These are phyloP conservation scores for Poecilia velifera DNA, from an alignment of 2,797 vertebrate genomes.

Conservation along the genomic window DNA sequence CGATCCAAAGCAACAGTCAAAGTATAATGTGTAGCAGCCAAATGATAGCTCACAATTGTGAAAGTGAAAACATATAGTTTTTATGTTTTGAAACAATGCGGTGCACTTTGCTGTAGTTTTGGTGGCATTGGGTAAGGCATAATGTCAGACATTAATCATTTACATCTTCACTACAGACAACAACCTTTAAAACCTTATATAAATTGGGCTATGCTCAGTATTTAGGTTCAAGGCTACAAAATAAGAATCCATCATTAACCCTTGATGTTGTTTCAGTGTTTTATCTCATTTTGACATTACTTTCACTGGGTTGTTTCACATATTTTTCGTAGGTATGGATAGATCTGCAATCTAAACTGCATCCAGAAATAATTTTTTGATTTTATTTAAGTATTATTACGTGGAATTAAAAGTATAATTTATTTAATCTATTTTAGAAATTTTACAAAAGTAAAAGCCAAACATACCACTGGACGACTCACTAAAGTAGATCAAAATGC, in stretches of 20 bases:
- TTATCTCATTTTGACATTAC: neutral
- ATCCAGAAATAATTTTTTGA: too few species aligned
- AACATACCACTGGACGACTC: neutral
- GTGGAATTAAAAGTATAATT: neutral
- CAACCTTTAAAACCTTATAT: neutral
- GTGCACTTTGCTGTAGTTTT: neutral
- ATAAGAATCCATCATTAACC: neutral
- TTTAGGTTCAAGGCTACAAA: neutral
- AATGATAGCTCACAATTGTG: neutral
- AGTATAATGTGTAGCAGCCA: neutral
- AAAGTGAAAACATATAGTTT: neutral
- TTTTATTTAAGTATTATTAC: neutral
- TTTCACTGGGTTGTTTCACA: neutral
- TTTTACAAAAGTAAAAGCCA: neutral
- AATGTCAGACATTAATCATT: neutral
- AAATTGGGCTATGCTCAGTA: neutral
- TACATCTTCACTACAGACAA: neutral
- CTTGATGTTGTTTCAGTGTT: neutral
- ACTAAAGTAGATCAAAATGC: neutral
- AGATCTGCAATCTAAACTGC: neutral
- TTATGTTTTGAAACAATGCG: neutral
- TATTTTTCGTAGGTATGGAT: neutral
- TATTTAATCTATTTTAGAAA: neutral
- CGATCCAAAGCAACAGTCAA: neutral
- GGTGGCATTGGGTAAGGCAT: neutral